Percentiles rank a stretch among this genome's conserved stretches.
These are phyloP conservation scores for Tauraco hartlaubi DNA, from an alignment of 2,797 vertebrate species.

Conservation along the genomic window DNA sequence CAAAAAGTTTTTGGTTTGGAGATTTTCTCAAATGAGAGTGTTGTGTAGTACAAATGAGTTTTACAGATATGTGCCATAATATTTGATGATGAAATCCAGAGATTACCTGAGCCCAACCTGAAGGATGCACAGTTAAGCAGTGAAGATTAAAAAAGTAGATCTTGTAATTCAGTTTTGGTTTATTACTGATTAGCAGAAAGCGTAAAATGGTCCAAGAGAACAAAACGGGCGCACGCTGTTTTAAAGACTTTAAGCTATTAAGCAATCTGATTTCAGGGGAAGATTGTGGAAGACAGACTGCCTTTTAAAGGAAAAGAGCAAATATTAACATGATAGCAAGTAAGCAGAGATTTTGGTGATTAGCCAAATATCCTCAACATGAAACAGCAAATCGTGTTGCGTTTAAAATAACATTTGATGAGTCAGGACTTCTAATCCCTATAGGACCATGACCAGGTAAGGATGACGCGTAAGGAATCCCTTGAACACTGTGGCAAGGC, in stretches of 20 bases:
- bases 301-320: conserved; percentile 1
- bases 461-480: neutral
- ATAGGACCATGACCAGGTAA: neutral
- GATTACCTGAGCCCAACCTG: neutral
- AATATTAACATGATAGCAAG: neutral
- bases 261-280: neutral
- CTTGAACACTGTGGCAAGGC: neutral
- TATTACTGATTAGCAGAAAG: neutral
- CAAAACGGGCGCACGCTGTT: neutral
- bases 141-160: neutral
- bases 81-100: neutral
- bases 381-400: neutral
- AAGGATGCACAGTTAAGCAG: neutral
- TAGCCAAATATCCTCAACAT: neutral
- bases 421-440: neutral
- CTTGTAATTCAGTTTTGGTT: neutral
- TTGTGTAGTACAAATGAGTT: neutral
- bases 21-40: neutral
- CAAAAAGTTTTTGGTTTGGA: neutral
- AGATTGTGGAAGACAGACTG: neutral
- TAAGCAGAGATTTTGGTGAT: neutral
- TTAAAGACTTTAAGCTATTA: neutral
- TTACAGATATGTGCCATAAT: neutral
- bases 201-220: neutral
- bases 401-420: neutral